Conservation (phyloP, 1,140 invertebrate genomes). For the Hypothenemus hampei region DNA sequence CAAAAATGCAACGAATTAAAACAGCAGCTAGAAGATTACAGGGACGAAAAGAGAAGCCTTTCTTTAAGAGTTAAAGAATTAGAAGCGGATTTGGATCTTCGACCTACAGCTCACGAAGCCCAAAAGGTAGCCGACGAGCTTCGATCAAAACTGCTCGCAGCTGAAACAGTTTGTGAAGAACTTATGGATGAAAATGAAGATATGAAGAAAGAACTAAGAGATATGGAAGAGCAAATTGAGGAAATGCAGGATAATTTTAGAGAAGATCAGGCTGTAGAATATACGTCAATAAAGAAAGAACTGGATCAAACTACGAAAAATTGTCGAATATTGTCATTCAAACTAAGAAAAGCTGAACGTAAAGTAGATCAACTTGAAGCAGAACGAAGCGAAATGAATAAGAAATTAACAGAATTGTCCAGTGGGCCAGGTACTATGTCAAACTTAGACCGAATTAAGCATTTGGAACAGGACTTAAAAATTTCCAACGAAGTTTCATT, state of each 20-base stretch:
- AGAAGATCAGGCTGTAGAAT: constrained; percentile 96
- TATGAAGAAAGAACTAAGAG: constrained; percentile 87
- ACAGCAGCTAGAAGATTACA: constrained; percentile 69
- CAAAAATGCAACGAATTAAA: constrained; percentile 80
- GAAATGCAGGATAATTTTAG: constrained; percentile 97
- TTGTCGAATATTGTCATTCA: constrained; percentile 96
- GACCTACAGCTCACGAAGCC: constrained; percentile 51
- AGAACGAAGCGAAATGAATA: constrained; percentile 72
- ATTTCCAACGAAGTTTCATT: constrained; percentile 70
- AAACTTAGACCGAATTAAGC: constrained; percentile 61
- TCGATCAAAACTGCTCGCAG: constrained; percentile 71
- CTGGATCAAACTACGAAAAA: constrained; percentile 96
- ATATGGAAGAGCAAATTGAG: constrained; percentile 94
- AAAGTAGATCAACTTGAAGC: constrained; percentile 82
- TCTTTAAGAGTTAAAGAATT: constrained; percentile 65
- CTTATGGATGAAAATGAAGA: constrained; percentile 96
- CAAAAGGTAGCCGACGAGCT: constrained; percentile 62
- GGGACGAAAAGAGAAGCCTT: constrained; percentile 75
- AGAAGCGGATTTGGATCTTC: constrained; percentile 59
- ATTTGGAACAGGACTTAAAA: constrained; percentile 79
- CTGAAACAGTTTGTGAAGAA: constrained; percentile 85
- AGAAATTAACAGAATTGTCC: constrained; percentile 61
- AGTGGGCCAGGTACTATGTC: constrained; percentile 54
- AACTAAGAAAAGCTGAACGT: constrained; percentile 92
- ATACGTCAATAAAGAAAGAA: constrained; percentile 88